Percentiles rank a stretch among this genome's conserved stretches.
Conservation (phyloP, 1,140 invertebrate genomes). For the Lordiphosa clarofinis region DNA sequence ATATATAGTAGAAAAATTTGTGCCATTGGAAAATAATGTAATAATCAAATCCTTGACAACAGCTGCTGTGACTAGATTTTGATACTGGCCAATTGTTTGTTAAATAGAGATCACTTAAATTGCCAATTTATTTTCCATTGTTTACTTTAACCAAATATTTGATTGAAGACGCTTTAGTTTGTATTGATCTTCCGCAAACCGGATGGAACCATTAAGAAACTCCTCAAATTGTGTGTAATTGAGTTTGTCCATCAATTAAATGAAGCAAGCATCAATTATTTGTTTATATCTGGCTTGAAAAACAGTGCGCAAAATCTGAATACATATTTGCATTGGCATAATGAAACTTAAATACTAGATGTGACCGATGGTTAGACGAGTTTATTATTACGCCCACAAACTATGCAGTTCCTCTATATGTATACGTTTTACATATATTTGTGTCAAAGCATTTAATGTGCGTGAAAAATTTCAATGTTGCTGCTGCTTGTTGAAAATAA, state of each 20-base stretch:
- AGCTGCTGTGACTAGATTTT: constrained; percentile 5
- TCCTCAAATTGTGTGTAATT: constrained; percentile 38
- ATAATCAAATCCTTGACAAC: constrained; percentile 5
- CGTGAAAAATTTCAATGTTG: constrained; percentile 28
- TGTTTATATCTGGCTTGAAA: too few species aligned
- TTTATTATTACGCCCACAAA: too few species aligned
- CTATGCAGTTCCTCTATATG: not conserved
- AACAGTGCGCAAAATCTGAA: too few species aligned
- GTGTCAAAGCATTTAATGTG: constrained; percentile 11
- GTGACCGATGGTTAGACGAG: too few species aligned
- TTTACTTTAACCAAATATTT: constrained; percentile 11
- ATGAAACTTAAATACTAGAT: too few species aligned
- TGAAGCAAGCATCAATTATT: constrained; percentile 11
- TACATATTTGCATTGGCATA: too few species aligned
- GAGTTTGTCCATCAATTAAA: constrained; percentile 39
- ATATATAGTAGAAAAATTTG: not conserved
- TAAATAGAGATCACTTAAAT: constrained; percentile 6
- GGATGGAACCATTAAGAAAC: constrained; percentile 36
- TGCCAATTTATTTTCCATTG: constrained; percentile 1
- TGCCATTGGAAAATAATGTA: not conserved
- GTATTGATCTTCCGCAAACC: constrained; percentile 38
- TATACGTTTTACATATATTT: not conserved
- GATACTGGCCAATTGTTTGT: not conserved
- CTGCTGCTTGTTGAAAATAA: constrained; percentile 3
- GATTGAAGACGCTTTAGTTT: constrained; percentile 1